Percentiles rank a stretch among this genome's conserved stretches.
Conservation (phyloP, 2,797 vertebrate genomes). For the Chrosomus eos region DNA sequence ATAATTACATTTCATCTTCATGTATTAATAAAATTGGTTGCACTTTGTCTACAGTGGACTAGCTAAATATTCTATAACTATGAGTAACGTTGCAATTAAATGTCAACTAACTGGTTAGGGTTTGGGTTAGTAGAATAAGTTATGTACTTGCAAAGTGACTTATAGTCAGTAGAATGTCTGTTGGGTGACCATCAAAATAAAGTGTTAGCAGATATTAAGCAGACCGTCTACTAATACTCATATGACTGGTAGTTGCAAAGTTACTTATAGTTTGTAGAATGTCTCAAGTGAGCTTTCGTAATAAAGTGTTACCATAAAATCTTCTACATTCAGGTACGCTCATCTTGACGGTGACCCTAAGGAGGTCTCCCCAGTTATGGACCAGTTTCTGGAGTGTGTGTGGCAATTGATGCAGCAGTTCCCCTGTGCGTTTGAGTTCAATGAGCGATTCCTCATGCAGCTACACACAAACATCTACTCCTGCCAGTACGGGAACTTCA, state of each 20-base stretch:
- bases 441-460: conserved; percentile 89
- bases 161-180: not conserved
- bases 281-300: not conserved
- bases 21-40: not conserved
- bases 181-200: not conserved
- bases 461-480: conserved; percentile 91
- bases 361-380: conserved; percentile 93
- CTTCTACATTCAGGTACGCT: conserved; percentile 79
- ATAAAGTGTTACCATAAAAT: not conserved
- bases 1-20: not conserved
- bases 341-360: conserved; percentile 92
- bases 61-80: not conserved
- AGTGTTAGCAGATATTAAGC: not conserved
- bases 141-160: not conserved
- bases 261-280: not conserved
- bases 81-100: not conserved
- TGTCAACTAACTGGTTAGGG: not conserved
- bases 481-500: conserved; percentile 93
- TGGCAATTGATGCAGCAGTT: conserved; percentile 97
- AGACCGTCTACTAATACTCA: not conserved
- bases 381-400: conserved; percentile 94
- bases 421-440: conserved; percentile 96
- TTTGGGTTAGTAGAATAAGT: not conserved
- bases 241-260: not conserved
- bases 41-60: not conserved